Evolutionary conservation across 2,888 invertebrate genomes (phyloP), one percentile per base, ranked within the genome.

Genomic region (Phlogophora meticulosa): DNA sequence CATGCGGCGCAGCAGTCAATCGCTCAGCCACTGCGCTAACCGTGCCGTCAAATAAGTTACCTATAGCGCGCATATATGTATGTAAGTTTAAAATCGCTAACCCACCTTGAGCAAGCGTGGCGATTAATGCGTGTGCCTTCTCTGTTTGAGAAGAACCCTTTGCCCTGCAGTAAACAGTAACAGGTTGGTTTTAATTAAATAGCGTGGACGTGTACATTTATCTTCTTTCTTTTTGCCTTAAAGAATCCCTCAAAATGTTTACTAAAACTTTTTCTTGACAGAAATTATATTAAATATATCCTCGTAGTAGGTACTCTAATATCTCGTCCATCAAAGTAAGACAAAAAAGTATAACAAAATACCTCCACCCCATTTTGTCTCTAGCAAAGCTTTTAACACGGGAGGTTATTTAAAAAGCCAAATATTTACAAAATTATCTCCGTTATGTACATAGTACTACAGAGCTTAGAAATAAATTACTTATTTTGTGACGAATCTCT

Each of bases 381-480:
- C 28, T n/a, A 49, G 57, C 61, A 67, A 69, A 75, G 70, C 74
- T 74, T 69, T 72, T 69, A 73, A 65, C 53, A 62, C 55, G 64
- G 59, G 48, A 61, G 56, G 60, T 76, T 72, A 76, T 72, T 72
- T 77, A 72, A 77, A 76, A 73, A 77, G 38, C 53, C 67, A 82
- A 83, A 83, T 83, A 83, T 82, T 82, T 81, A 74, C 74, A 43
- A 72, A 77, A 68, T 72, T 52, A 77, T 70, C 72, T 69, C 53
- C 51, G 64, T 55, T 79, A 74, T 81, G 57, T 81, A 74, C 28
- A 28, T 28, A 28, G 4, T 28, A 28, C 28, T 28, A 28, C 77
- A 38, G 69, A 81, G 77, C 71, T 76, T 67, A 57, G 79, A 77
- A 77, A 71, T 75, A 82, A 83, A 83, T 83, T 82, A 72, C 76